Evolutionary conservation across 2,113 vertebrate genomes (phyloP).

Genomic region (Cavia aperea): DNA sequence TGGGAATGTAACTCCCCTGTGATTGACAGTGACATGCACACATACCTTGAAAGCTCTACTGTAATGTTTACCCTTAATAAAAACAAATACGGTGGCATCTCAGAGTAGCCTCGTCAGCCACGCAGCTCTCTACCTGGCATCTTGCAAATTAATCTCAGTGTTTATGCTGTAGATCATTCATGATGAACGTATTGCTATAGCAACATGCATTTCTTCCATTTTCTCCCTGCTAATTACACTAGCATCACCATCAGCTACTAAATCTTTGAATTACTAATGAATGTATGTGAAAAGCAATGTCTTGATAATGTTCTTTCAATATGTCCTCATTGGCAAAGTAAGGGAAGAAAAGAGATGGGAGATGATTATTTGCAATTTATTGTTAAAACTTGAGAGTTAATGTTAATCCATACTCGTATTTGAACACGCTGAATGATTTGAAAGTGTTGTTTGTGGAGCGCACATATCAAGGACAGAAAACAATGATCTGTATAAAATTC

Average conservation of each 20-base stretch:
- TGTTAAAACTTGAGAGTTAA: conserved; percentile 54
- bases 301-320: conserved; percentile 71
- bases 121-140: conserved; percentile 80
- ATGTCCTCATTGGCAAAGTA: conserved; percentile 64
- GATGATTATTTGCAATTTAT: conserved; percentile 72
- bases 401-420: conserved; percentile 18
- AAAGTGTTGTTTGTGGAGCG: neutral
- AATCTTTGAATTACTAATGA: conserved; percentile 86
- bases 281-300: conserved; percentile 73
- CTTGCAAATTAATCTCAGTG: conserved; percentile 83
- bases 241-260: conserved; percentile 81
- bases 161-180: conserved; percentile 86
- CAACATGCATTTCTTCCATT: conserved; percentile 82
- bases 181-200: conserved; percentile 84
- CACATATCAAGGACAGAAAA: neutral
- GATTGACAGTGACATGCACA: conserved; percentile 80
- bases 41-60: conserved; percentile 79
- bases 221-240: conserved; percentile 79
- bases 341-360: conserved; percentile 69
- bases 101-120: conserved; percentile 78
- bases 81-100: conserved; percentile 83
- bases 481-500: neutral
- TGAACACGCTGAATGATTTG: neutral
- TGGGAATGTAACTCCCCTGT: conserved; percentile 68
- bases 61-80: conserved; percentile 81